Evolutionary conservation across 2,797 vertebrate species (phyloP).

Genomic region (Oceanodroma leucorhoa): DNA sequence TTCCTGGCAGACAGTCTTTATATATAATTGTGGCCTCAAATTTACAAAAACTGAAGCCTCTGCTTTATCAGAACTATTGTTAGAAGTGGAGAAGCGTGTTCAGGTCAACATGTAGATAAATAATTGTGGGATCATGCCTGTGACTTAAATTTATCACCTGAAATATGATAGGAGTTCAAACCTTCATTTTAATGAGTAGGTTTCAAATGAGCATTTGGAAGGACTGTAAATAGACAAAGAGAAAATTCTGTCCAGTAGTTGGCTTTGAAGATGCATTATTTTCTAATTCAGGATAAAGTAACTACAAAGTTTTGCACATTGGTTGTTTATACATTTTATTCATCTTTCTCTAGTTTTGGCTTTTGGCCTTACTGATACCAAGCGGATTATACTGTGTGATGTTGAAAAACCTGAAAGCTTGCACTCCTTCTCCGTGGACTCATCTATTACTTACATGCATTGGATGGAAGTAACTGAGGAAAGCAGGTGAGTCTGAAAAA

Average conservation of each 20-base stretch:
- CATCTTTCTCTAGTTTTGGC: constrained; percentile 84
- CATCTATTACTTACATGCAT: constrained; percentile 90
- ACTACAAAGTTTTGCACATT: not conserved
- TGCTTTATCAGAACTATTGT: not conserved
- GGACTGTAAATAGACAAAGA: not conserved
- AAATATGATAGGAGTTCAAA: not conserved
- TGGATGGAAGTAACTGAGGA: constrained; percentile 98
- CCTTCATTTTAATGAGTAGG: not conserved
- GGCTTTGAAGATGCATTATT: not conserved
- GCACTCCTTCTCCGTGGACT: constrained; percentile 88
- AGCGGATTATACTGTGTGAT: constrained; percentile 91
- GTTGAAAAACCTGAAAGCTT: constrained; percentile 97
- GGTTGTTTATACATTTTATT: not conserved
- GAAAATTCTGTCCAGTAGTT: not conserved
- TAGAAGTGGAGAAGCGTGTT: not conserved
- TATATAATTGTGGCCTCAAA: not conserved
- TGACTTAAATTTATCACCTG: not conserved
- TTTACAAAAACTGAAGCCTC: not conserved
- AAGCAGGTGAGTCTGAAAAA: constrained; percentile 79
- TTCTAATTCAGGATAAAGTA: not conserved
- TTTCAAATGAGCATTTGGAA: not conserved
- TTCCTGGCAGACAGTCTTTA: not conserved
- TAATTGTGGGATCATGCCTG: not conserved
- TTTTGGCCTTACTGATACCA: constrained; percentile 93
- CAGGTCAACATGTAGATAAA: not conserved